Evolutionary conservation across 2,797 vertebrate species (phyloP).

Genomic region (Clamator glandarius): DNA sequence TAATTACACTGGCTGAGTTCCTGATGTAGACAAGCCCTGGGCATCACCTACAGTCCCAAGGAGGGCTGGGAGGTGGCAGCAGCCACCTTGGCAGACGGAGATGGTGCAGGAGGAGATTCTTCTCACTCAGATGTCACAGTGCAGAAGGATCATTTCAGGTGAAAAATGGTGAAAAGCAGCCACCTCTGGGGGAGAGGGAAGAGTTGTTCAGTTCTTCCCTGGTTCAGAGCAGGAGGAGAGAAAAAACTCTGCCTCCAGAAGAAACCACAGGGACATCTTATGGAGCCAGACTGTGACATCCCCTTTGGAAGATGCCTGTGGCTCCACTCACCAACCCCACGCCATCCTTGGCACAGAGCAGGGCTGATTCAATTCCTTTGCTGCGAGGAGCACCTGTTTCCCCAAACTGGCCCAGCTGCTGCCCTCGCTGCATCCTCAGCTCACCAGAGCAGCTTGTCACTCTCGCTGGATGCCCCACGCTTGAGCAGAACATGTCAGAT

Average conservation of each 20-base stretch:
- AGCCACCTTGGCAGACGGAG: background rate
- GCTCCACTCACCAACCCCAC: background rate
- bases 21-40: background rate
- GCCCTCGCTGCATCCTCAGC: background rate
- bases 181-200: background rate
- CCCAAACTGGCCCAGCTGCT: background rate
- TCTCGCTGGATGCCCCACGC: background rate
- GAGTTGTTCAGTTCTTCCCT: background rate
- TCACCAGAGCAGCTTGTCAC: background rate
- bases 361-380: background rate
- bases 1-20: rapidly evolving
- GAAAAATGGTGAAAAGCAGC: rapidly evolving
- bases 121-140: background rate
- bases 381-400: background rate
- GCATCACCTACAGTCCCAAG: background rate
- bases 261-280: rapidly evolving
- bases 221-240: background rate
- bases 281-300: background rate
- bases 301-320: background rate
- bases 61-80: background rate
- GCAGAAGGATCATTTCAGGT: background rate
- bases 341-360: background rate
- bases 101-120: background rate
- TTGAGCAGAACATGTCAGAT: constrained; percentile 7
- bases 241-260: background rate